Evolutionary conservation across 2,113 vertebrate genomes (phyloP).

Genomic region (Oryzias celebensis): DNA sequence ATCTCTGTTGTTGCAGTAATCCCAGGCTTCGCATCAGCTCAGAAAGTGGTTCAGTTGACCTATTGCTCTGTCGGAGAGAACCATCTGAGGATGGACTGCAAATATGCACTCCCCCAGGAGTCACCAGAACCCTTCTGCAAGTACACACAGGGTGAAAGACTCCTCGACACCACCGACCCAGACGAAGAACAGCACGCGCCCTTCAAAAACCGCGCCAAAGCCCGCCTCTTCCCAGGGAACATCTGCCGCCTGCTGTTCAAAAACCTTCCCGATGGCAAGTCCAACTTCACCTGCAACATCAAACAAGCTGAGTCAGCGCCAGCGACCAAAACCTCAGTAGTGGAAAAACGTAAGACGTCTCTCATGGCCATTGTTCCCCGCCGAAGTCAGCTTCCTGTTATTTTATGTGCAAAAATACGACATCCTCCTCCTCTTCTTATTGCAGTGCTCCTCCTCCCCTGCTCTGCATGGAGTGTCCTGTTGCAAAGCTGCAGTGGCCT

Average conservation of each 20-base stretch:
- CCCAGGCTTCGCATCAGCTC: slow-evolving; percentile 66
- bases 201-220: slow-evolving; percentile 62
- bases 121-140: slow-evolving; percentile 56
- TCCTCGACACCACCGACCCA: slow-evolving; percentile 63
- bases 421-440: slow-evolving; percentile 25
- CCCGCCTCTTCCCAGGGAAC: slow-evolving; percentile 41
- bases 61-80: slow-evolving; percentile 67
- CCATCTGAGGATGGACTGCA: slow-evolving; percentile 70
- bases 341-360: slow-evolving; percentile 71
- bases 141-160: slow-evolving; percentile 56
- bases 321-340: slow-evolving; percentile 30
- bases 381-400: slow-evolving; percentile 14
- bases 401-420: not conserved
- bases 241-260: slow-evolving; percentile 63
- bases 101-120: slow-evolving; percentile 45
- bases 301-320: slow-evolving; percentile 19
- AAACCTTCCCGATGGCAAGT: slow-evolving; percentile 53
- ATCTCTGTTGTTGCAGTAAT: not conserved
- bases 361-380: not conserved
- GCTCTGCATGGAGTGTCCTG: slow-evolving; percentile 70
- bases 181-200: slow-evolving; percentile 44
- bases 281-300: slow-evolving; percentile 72
- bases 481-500: slow-evolving; percentile 64
- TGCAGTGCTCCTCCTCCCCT: slow-evolving; percentile 63
- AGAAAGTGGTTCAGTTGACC: slow-evolving; percentile 58